Percentiles rank a stretch among this genome's conserved stretches.
These are phyloP conservation scores for Cantharis rustica DNA, from an alignment of 2,888 invertebrate genomes.

Conservation along the genomic window DNA sequence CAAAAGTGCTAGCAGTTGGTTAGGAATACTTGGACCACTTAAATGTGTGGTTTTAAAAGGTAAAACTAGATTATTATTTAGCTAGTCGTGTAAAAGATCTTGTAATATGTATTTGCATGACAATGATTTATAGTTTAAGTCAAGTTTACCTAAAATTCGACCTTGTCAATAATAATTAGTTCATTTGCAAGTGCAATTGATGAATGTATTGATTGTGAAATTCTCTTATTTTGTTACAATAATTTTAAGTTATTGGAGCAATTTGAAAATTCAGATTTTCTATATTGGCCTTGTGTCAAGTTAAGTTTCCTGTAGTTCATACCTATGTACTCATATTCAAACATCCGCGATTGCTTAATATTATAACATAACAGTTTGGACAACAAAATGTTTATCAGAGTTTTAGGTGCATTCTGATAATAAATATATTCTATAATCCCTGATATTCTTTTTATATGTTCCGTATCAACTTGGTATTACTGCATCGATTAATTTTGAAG, in stretches of 20 bases:
- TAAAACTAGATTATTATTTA: neutral
- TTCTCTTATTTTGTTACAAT: too few relatives aligned
- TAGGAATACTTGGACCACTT: neutral
- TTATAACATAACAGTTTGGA: neutral
- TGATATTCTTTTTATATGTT: too few relatives aligned
- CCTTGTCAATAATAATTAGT: too few relatives aligned
- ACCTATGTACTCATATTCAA: neutral
- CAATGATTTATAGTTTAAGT: neutral
- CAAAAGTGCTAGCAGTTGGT: neutral
- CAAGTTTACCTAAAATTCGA: too few relatives aligned
- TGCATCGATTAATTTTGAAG: neutral
- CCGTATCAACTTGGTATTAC: too few relatives aligned
- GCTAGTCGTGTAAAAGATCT: neutral
- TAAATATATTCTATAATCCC: too few relatives aligned
- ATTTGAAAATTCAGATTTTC: too few relatives aligned
- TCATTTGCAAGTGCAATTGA: too few relatives aligned
- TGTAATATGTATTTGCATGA: neutral
- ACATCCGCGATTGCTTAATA: neutral
- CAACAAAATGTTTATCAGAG: neutral
- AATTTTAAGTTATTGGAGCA: too few relatives aligned
- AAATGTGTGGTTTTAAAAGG: neutral
- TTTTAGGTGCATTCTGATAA: neutral
- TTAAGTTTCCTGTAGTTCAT: neutral
- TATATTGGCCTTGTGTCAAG: neutral
- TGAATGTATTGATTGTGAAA: too few relatives aligned